Base-by-base conservation (phyloP, 2,888 invertebrate species). In the Pachymerium ferrugineum region DNA sequence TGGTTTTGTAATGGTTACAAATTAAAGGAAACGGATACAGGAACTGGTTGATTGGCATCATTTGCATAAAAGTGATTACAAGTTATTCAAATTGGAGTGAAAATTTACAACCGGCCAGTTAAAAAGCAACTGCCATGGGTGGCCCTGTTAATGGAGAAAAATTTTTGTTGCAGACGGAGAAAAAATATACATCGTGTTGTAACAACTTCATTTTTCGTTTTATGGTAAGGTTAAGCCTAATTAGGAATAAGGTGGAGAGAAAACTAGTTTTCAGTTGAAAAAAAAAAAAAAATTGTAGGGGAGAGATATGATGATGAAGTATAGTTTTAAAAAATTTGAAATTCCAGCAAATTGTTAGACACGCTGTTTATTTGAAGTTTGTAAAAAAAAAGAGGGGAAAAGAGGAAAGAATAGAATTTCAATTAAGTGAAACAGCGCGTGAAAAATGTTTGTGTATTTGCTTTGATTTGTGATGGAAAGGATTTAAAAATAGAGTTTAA, bases 331-430 rank as follows among this genome's bases (percentile, higher is more conserved):
- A 54, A 54, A 22, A 25, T 10, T 22, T 4, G 54, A 54, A 25
- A 54, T 54, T 54, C 54, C 54, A 54, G 54, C 25, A 25, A 25
- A 54, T 54, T 54, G 54, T 54, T 54, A 54, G 54, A 54, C 54
- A 54, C 25, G 54, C 54, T 54, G 54, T 54, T 54, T 54, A 54
- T 54, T 25, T 22, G 54, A 22, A 54, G 54, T 54, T 54, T n/a
- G n/a, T n/a, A n/a, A n/a, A n/a, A n/a, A n/a, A n/a, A 47, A 47
- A 47, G 22, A 47, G 19, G 47, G 19, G 12, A 12, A 33, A 33
- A 33, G 33, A 33, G 12, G 12, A 33, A 33, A 33, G 33, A 33
- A 33, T 8, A 33, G 12, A 33, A 33, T 8, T 8, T 8, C 6
- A 8, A 12, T 33, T 12, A 12, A 33, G 47, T 22, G 22, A 47